Percentiles rank a stretch among this genome's conserved stretches.
phyloP scores from a whole-genome alignment of 37 sponge, comb jelly and placozoan species.

The Geodia barretti region DNA sequence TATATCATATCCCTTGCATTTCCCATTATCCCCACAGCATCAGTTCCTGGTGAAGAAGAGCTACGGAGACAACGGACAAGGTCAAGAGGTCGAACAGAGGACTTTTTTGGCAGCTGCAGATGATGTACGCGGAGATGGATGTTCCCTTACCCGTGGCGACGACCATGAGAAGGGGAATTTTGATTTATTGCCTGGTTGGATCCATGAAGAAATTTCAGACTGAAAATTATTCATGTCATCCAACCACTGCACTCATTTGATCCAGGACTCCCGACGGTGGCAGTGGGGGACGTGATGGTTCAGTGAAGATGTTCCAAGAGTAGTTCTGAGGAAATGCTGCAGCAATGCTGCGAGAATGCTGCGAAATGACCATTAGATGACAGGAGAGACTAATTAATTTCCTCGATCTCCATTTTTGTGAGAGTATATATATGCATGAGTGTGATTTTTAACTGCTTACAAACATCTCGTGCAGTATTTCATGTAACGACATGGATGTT shows the following conservation, averaged over 20 bases:
- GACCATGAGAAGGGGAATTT: constrained; percentile 11
- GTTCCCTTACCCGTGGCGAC: constrained; percentile 5
- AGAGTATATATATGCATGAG: no score
- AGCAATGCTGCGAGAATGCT: constrained; percentile 56
- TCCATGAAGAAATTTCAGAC: no score
- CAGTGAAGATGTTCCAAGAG: constrained; percentile 64
- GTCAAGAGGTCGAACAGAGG: constrained; percentile 73
- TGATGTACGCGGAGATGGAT: constrained; percentile 60
- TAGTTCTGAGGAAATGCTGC: constrained; percentile 94
- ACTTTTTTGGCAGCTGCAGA: constrained; percentile 91
- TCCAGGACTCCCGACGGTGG: background rate
- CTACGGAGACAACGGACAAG: constrained; percentile 91
- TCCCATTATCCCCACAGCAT: background rate
- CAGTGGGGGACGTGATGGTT: constrained; percentile 2
- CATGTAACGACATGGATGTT: no score
- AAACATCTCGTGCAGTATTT: no score
- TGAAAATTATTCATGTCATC: no score
- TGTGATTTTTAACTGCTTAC: no score
- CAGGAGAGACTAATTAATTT: no score
- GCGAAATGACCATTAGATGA: background rate
- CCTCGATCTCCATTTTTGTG: no score
- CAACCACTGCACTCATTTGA: no score
- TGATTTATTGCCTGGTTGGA: no score
- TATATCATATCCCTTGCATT: no score
- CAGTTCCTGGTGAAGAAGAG: constrained; percentile 93